These are phyloP conservation scores for Peromyscus californicus DNA, from an alignment of 2,113 vertebrate genomes.

Conservation along the genomic window DNA sequence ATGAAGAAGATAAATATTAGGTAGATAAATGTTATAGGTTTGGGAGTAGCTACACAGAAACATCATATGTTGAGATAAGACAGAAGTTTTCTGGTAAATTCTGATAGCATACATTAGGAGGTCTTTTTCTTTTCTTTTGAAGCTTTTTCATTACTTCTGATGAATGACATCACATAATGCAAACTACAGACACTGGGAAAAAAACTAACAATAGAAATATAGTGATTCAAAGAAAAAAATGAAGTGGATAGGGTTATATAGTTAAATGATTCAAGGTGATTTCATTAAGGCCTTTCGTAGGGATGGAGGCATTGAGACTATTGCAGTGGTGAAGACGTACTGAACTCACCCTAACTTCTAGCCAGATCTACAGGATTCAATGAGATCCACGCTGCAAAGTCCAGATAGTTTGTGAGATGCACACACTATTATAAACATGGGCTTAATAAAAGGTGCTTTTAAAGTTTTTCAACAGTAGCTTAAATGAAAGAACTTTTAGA, in stretches of 20 bases:
- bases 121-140: conserved; percentile 1
- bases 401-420: neutral
- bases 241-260: neutral
- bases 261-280: neutral
- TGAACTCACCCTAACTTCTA: neutral
- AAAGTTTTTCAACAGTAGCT: neutral
- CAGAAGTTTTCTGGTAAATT: neutral
- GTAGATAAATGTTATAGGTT: neutral
- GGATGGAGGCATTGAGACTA: neutral
- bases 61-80: neutral
- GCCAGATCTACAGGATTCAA: neutral
- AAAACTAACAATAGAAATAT: neutral
- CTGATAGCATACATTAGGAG: neutral
- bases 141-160: neutral
- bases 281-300: neutral
- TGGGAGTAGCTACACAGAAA: neutral
- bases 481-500: neutral
- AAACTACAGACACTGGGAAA: neutral
- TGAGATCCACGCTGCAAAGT: neutral
- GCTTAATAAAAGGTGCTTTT: neutral
- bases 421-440: neutral
- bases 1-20: neutral
- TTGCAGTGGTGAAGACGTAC: neutral
- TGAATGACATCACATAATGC: neutral
- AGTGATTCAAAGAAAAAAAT: conserved; percentile 23